Conservation (phyloP, 1,140 invertebrate genomes). For the Cyphomyrmex costatus region DNA sequence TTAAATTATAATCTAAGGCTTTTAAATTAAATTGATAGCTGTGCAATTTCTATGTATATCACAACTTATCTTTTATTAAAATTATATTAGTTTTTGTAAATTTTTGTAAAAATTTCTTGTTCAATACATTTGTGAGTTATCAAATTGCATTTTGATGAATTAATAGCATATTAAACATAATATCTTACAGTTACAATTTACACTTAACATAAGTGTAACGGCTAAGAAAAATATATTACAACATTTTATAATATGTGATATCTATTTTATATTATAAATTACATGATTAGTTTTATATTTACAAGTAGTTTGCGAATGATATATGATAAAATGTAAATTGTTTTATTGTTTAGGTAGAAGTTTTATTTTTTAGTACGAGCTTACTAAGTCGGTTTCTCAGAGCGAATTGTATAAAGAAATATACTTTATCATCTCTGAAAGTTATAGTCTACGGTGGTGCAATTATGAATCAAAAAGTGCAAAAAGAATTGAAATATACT, state of each 20-base stretch:
- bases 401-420: constrained; percentile 22
- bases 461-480: constrained; percentile 63
- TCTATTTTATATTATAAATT: no score
- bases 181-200: neutral
- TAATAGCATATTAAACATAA: neutral
- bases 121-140: neutral
- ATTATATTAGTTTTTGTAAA: neutral
- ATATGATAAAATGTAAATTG: neutral
- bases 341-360: constrained; percentile 56
- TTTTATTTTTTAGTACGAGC: constrained; percentile 69
- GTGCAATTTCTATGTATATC: no score
- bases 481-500: constrained; percentile 46
- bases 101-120: neutral
- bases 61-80: neutral
- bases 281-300: neutral
- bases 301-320: no score
- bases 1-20: neutral
- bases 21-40: neutral
- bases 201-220: neutral
- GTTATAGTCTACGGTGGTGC: constrained; percentile 74
- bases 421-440: constrained; percentile 64
- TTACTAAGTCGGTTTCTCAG: constrained; percentile 68
- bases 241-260: neutral
- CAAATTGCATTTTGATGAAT: neutral
- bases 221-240: neutral